Conservation (phyloP, 2,888 invertebrate species). For the Apamea crenata region DNA sequence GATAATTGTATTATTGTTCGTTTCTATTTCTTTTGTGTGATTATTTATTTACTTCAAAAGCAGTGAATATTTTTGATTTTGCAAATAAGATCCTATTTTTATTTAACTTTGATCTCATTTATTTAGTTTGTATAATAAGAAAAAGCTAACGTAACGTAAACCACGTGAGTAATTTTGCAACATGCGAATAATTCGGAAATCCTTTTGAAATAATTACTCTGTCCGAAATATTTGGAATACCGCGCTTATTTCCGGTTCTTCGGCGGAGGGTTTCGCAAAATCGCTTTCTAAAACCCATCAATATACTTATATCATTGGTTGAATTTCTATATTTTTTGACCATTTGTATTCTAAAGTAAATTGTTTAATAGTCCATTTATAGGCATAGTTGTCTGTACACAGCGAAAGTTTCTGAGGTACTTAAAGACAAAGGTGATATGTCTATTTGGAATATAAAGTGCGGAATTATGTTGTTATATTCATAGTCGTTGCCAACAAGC, state of each 20-base stretch:
- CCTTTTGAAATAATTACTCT: conserved; percentile 53
- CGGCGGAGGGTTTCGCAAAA: conserved; percentile 70
- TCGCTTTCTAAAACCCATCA: conserved; percentile 76
- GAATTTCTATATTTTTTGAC: conserved; percentile 73
- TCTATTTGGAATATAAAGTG: conserved; percentile 81
- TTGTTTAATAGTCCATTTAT: conserved; percentile 76
- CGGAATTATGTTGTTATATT: conserved; percentile 76
- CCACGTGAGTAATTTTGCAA: conserved; percentile 26
- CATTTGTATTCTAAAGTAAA: conserved; percentile 82
- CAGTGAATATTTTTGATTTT: neutral
- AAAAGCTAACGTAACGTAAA: neutral
- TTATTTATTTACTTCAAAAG: neutral
- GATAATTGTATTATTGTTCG: neutral
- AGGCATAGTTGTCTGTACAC: conserved; percentile 71
- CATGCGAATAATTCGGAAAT: conserved; percentile 47
- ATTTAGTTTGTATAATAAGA: neutral
- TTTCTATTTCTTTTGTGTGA: neutral
- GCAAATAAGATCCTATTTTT: too few species aligned
- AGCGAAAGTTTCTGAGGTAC: conserved; percentile 79
- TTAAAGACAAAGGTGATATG: conserved; percentile 68
- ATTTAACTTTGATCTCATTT: neutral
- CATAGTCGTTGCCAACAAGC: conserved; percentile 57
- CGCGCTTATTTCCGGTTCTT: conserved; percentile 67
- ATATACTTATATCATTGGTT: conserved; percentile 72
- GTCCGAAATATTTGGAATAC: conserved; percentile 62